phyloP scores from a whole-genome alignment of 2,888 invertebrate genomes.

The Phanerotoma sp. region DNA sequence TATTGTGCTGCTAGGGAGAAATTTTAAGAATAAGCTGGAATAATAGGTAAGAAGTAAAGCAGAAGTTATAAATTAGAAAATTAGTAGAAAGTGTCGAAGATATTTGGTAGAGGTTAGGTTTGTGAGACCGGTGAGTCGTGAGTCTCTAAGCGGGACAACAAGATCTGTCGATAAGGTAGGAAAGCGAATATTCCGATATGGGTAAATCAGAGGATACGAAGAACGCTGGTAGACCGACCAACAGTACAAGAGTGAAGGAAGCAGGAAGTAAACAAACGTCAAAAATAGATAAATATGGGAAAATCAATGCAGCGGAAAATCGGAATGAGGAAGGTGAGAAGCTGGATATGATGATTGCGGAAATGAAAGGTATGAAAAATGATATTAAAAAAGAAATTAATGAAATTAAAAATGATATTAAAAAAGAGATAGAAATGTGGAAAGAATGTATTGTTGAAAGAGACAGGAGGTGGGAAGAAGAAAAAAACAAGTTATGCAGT shows the following conservation, averaged over 20 bases:
- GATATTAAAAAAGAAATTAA: background rate
- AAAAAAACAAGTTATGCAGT: background rate
- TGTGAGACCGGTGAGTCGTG: no score
- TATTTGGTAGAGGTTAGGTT: no score
- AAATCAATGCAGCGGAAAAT: background rate
- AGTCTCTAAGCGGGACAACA: no score
- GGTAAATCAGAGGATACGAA: background rate
- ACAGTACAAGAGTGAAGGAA: background rate
- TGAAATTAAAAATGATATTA: background rate
- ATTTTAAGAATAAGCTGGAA: no score
- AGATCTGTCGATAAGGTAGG: no score
- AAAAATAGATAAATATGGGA: background rate
- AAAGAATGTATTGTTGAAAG: background rate
- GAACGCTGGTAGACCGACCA: background rate
- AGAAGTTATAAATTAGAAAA: no score
- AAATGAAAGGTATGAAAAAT: background rate
- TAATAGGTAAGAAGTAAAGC: no score
- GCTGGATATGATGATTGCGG: background rate
- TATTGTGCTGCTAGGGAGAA: no score
- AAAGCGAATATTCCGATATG: no score
- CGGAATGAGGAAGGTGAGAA: background rate
- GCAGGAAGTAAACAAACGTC: background rate
- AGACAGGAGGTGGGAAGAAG: background rate
- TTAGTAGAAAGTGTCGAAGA: no score
- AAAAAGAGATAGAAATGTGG: background rate